Evolutionary conservation across 2,888 invertebrate species (phyloP).

Genomic region (Hypena proboscidalis): DNA sequence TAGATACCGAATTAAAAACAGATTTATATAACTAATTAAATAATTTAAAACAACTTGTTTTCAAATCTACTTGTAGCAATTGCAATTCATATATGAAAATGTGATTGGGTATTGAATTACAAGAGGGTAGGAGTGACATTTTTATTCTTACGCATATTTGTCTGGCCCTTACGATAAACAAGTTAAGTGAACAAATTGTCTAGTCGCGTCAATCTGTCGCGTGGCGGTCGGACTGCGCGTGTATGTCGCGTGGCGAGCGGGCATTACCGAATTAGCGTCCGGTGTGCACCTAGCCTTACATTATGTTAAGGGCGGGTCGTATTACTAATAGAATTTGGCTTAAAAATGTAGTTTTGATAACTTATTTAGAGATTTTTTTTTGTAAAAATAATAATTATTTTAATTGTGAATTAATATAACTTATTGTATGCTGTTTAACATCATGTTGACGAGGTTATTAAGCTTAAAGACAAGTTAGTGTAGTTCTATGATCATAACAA

Average conservation of each 20-base stretch:
- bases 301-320: conserved; percentile 61
- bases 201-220: conserved; percentile 70
- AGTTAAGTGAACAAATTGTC: conserved; percentile 80
- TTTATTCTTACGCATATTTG: conserved; percentile 63
- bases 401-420: no score
- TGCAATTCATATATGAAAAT: conserved; percentile 39
- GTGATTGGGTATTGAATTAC: conserved; percentile 55
- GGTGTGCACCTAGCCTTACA: conserved; percentile 72
- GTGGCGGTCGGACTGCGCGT: conserved; percentile 67
- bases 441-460: no score
- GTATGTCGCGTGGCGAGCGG: conserved; percentile 64
- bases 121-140: conserved; percentile 53
- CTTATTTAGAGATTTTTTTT: background rate
- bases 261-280: conserved; percentile 80
- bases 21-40: no score
- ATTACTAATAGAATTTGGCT: conserved; percentile 56
- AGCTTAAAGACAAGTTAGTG: no score
- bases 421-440: no score
- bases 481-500: no score
- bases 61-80: conserved; percentile 15
- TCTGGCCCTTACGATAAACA: conserved; percentile 68
- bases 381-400: no score
- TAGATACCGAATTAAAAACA: no score
- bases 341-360: background rate
- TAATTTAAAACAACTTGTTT: no score